Conservation (phyloP, 2,888 invertebrate species). For the Geotrupes spiniger region DNA sequence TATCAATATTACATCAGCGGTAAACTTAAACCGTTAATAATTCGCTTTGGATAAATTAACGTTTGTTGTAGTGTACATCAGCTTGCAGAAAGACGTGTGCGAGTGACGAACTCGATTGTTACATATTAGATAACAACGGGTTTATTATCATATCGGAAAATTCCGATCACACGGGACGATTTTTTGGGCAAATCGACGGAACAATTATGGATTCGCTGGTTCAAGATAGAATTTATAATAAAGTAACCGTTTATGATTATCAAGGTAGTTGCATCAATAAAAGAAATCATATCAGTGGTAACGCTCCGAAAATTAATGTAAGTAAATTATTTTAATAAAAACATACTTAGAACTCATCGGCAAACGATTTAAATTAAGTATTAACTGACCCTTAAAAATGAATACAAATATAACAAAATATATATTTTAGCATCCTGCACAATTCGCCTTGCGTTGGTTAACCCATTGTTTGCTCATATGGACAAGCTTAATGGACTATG, state of each 20-base stretch:
- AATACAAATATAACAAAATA: too few species aligned
- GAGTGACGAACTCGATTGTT: conserved; percentile 86
- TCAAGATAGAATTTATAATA: conserved; percentile 85
- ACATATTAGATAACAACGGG: conserved; percentile 91
- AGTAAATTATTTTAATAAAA: too few species aligned
- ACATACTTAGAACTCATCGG: conserved; percentile 10
- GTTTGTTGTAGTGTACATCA: conserved; percentile 63
- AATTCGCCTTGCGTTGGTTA: conserved; percentile 52
- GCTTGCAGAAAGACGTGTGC: conserved; percentile 82
- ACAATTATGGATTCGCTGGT: conserved; percentile 92
- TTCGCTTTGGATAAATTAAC: neutral
- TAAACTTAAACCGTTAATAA: conserved; percentile 47
- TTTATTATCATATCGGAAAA: conserved; percentile 90
- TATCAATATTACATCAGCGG: conserved; percentile 83
- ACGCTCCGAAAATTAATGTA: conserved; percentile 48
- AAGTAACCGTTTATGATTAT: conserved; percentile 83
- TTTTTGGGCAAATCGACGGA: conserved; percentile 92
- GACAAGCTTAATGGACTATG: conserved; percentile 53
- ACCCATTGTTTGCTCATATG: conserved; percentile 53
- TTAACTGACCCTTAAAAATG: too few species aligned
- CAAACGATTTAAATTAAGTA: too few species aligned
- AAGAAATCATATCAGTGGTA: conserved; percentile 62
- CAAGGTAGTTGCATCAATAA: conserved; percentile 81
- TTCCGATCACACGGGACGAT: conserved; percentile 81
- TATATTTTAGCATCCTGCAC: conserved; percentile 25